Percentiles rank a stretch among this genome's conserved stretches.
phyloP scores from a whole-genome alignment of 2,113 vertebrate species.

The Donacobius atricapilla region DNA sequence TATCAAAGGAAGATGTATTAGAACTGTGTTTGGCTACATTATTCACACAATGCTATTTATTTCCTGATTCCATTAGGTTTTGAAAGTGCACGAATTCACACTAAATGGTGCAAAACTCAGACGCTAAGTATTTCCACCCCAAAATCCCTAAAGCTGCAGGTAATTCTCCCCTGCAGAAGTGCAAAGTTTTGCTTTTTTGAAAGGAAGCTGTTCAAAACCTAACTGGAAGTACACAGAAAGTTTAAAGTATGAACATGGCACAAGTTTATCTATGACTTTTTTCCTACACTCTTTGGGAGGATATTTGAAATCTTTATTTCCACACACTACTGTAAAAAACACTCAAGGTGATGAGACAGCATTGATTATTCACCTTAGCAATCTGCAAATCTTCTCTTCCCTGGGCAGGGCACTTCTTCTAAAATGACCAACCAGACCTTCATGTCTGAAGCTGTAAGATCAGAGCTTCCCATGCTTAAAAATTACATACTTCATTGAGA shows the following conservation, averaged over 20 bases:
- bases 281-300: neutral
- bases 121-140: neutral
- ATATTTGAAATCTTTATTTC: neutral
- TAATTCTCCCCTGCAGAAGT: neutral
- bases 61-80: neutral
- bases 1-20: neutral
- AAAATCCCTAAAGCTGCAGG: neutral
- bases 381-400: neutral
- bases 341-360: neutral
- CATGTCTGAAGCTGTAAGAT: neutral
- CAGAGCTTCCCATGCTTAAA: neutral
- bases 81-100: neutral
- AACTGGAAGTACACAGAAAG: neutral
- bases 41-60: neutral
- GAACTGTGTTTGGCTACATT: neutral
- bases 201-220: neutral
- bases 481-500: neutral
- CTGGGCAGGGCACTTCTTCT: neutral
- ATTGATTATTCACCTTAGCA: neutral
- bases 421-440: neutral
- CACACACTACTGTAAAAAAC: neutral
- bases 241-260: neutral
- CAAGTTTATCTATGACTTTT: neutral
- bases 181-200: neutral
- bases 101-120: neutral